Percentiles rank a stretch among this genome's conserved stretches.
These are phyloP conservation scores for Salvelinus alpinus DNA, from an alignment of 2,113 vertebrate species.

Conservation along the genomic window DNA sequence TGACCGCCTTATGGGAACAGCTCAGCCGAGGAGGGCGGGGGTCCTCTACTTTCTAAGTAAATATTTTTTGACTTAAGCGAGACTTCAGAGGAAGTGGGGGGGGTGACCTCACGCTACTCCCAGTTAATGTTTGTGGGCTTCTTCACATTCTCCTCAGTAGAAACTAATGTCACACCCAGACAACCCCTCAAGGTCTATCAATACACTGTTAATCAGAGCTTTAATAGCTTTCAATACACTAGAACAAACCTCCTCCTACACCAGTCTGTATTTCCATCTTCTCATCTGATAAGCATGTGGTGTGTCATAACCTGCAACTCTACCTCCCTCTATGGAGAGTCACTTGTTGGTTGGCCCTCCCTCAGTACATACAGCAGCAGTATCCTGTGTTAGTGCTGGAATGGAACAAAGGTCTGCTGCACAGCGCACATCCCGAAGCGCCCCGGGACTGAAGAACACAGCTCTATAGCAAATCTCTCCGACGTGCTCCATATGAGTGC, in stretches of 20 bases:
- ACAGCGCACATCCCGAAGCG: not conserved
- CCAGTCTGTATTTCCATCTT: not conserved
- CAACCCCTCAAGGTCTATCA: not conserved
- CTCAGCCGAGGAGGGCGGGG: not conserved
- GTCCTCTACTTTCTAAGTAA: not conserved
- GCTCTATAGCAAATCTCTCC: too few species aligned
- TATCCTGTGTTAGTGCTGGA: too few species aligned
- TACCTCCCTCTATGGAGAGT: not conserved
- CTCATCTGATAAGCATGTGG: not conserved
- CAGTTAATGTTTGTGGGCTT: not conserved
- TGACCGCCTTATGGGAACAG: not conserved
- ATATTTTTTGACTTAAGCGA: not conserved
- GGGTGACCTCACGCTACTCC: not conserved
- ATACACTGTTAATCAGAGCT: too few species aligned
- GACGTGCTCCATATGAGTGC: not conserved
- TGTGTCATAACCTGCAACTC: not conserved
- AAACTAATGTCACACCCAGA: not conserved
- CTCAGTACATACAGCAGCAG: too few species aligned
- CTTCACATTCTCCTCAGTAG: not conserved
- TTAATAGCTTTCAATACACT: not conserved
- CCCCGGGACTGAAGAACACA: too few species aligned
- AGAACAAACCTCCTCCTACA: not conserved
- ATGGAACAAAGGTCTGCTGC: too few species aligned
- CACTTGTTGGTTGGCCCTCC: not conserved
- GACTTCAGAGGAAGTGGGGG: not conserved